Conservation (phyloP, 2,888 invertebrate species). For the Stenodera caucasica region DNA sequence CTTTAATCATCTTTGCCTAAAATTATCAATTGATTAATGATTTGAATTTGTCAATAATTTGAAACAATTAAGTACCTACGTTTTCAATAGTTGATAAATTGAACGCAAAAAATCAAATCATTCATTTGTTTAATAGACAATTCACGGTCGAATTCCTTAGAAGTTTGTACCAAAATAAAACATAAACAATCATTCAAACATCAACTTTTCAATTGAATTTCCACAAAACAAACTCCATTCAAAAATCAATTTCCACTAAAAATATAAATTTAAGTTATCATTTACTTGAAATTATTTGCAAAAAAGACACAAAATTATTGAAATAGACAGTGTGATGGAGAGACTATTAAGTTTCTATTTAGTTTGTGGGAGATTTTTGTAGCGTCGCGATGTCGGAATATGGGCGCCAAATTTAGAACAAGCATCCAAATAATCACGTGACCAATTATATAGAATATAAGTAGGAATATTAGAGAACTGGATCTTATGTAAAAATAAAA, state of each 20-base stretch:
- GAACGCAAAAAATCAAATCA: not conserved
- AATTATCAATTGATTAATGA: not conserved
- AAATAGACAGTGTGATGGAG: not conserved
- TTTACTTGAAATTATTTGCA: too few species aligned
- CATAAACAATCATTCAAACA: not conserved
- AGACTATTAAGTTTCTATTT: not conserved
- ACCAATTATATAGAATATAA: not conserved
- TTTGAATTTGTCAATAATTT: too few species aligned
- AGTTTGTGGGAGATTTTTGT: too few species aligned
- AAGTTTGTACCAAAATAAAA: conserved; percentile 3
- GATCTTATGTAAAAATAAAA: not conserved
- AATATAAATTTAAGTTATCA: too few species aligned
- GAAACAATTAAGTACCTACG: too few species aligned
- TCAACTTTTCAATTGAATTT: too few species aligned
- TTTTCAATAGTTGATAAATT: not conserved
- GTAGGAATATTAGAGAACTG: not conserved
- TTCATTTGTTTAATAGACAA: conserved; percentile 2
- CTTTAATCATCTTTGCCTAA: conserved; percentile 71
- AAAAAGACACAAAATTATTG: too few species aligned
- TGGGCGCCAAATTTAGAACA: conserved; percentile 6
- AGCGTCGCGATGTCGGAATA: conserved; percentile 6
- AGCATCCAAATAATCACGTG: not conserved
- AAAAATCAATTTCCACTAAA: too few species aligned
- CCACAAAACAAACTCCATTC: too few species aligned
- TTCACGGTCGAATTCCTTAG: conserved; percentile 13